Evolutionary conservation across 2,888 invertebrate species (phyloP).

Genomic region (Chironomus tentans): DNA sequence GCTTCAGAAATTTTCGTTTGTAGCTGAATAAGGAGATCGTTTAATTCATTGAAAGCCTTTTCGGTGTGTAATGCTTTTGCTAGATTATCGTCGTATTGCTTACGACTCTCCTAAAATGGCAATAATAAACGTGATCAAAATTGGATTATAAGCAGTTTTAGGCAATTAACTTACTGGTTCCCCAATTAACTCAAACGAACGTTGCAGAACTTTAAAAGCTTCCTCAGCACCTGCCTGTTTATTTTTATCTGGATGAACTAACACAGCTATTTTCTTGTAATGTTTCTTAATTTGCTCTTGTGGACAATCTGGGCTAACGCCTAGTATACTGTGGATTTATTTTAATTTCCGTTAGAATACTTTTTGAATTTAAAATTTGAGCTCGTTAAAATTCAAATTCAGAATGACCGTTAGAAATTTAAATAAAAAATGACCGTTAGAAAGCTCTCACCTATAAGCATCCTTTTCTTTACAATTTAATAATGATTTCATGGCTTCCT

Average conservation of each 20-base stretch:
- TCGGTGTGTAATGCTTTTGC: slow-evolving; percentile 70
- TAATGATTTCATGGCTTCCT: slow-evolving; percentile 89
- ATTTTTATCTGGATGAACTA: slow-evolving; percentile 95
- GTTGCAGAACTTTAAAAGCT: slow-evolving; percentile 90
- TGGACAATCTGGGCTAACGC: slow-evolving; percentile 76
- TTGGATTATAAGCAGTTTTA: slow-evolving; percentile 27
- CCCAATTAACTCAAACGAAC: slow-evolving; percentile 91
- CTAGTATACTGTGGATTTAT: slow-evolving; percentile 56
- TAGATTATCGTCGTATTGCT: slow-evolving; percentile 63
- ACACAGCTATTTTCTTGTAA: slow-evolving; percentile 85
- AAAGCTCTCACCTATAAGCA: slow-evolving; percentile 67
- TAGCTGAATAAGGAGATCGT: slow-evolving; percentile 75
- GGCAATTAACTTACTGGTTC: slow-evolving; percentile 60
- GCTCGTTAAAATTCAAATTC: too few species aligned
- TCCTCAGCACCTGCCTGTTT: slow-evolving; percentile 92
- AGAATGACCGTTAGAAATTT: too few species aligned
- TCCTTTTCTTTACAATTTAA: slow-evolving; percentile 92
- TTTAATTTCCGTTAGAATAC: too few species aligned
- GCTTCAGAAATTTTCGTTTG: slow-evolving; percentile 93
- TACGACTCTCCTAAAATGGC: slow-evolving; percentile 55
- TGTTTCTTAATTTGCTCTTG: slow-evolving; percentile 93
- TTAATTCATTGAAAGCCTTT: slow-evolving; percentile 81
- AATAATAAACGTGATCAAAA: too few species aligned
- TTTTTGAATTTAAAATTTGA: too few species aligned
- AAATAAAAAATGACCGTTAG: too few species aligned